Evolutionary conservation across 1,140 invertebrate species (phyloP), one percentile per base, ranked within the genome.

Genomic region (Nasonia longicornis): DNA sequence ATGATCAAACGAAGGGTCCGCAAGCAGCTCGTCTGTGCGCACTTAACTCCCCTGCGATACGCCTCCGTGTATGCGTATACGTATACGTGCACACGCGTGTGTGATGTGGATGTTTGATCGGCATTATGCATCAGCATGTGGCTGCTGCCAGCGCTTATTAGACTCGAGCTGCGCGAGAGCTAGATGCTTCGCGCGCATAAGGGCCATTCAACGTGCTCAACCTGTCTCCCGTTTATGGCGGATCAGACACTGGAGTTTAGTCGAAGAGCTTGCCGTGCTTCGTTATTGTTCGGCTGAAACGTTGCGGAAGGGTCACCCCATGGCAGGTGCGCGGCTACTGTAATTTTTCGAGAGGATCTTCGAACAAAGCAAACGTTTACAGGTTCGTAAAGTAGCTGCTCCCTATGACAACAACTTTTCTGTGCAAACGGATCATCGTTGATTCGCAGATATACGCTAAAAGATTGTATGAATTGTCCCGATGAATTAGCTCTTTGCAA

Each of bases 61-160:
- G 70, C 35, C 70, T 38, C 4, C 35, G 70, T 42, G 7, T 58
- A 22, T 14, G 16, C 42, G 35, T 66, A 38, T 38, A 35, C 31
- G n/a, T 63, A 35, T 38, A 63, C 45, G 2, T 35, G 14, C n/a
- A 58, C 11, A 14, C 16, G 14, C 29, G 58, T 10, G 3, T 42
- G 14, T 38, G 10, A 74, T 31, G 42, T 89, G 89, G 86, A 89
- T 90, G 88, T 90, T 90, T 89, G 90, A 90, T 89, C 89, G 87
- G 86, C 85, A 90, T 90, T 89, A 89, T 88, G 85, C 86, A 89
- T 89, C 90, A 90, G 85, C 90, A 91, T 91, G 90, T 89, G 89
- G 89, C 87, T 85, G 86, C 84, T 91, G 89, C 89, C 89, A 90
- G 66, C 78, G 79, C 83, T 87, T 88, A 89, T 91, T 90, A 89